Base-by-base conservation (phyloP, 2,113 vertebrate species). In the Phycodurus eques region DNA sequence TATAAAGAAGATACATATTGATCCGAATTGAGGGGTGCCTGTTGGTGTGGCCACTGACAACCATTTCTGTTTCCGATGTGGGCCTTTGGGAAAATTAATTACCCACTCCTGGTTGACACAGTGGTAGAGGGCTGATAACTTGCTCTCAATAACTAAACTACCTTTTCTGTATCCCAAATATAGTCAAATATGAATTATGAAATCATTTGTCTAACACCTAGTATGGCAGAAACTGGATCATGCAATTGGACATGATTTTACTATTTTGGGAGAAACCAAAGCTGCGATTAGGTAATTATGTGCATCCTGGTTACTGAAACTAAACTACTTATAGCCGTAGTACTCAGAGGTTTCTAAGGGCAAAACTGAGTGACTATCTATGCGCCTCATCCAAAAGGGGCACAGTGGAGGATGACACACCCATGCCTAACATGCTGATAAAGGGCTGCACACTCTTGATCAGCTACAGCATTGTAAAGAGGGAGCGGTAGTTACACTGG, bases 351-450 rank as follows among this genome's bases (percentile, higher is more conserved):
- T 8, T 76, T 74, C 69, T 70, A 19, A 14, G 39, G 8, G 53
- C 63, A 54, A 71, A 80, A 64, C 51, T 11, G 20, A 5, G 2
- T 71, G 47, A 83, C 42, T 85, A 88, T 90, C 87, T 86, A 8
- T 27, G 2, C 72, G 65, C 53, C 1, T 39, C 69, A 90, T 90
- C 83, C 74, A 78, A 74, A 66, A 53, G 51, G 22, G n/a, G 54
- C 69, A 62, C n/a, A 31, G 33, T 54, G 68, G 35, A 74, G 47
- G 60, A 68, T 8, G 39, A 67, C 83, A 83, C 88, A 70, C 86
- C 84, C 88, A 70, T 22, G 67, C 72, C 78, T 65, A 68, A 76
- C 57, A 72, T 44, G 17, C 46, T 73, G 84, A 88, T 88, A 90
- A 88, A 68, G 13, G 43, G 43, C 63, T 67, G 19, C 61, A 51